Conservation (phyloP, 2,888 invertebrate genomes). For the Idaea aversata region DNA sequence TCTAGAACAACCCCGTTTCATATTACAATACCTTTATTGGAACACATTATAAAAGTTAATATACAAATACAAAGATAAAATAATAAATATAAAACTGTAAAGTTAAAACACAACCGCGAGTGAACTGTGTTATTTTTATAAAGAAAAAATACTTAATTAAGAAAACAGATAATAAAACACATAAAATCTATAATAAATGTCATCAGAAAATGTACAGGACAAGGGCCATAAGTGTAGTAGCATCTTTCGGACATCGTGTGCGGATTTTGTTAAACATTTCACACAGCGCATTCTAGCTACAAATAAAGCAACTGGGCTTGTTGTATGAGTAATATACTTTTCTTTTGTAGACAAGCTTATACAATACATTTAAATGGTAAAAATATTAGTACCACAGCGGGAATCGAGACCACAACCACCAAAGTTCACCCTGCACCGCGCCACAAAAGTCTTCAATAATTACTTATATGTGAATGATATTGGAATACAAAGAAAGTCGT, state of each 20-base stretch:
- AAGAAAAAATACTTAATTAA: conserved; percentile 29
- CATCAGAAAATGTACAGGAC: not conserved
- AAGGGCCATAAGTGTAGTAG: not conserved
- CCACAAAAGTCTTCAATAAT: too few relatives aligned
- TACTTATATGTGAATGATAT: too few relatives aligned
- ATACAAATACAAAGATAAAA: conserved; percentile 22
- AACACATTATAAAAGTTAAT: conserved; percentile 10
- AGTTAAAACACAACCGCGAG: conserved; percentile 69
- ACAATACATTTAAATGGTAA: not conserved
- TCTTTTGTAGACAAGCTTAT: not conserved
- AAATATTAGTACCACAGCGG: too few relatives aligned
- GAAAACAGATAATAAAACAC: conserved; percentile 30
- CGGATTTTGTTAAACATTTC: too few relatives aligned
- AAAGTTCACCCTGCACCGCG: too few relatives aligned
- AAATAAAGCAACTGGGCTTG: not conserved
- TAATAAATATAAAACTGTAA: conserved; percentile 14
- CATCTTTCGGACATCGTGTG: not conserved
- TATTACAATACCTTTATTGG: not conserved
- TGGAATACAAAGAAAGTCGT: too few relatives aligned
- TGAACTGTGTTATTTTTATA: conserved; percentile 52
- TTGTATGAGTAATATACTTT: not conserved
- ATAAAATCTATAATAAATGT: conserved; percentile 7
- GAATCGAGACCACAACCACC: too few relatives aligned
- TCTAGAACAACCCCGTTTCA: not conserved
- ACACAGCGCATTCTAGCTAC: not conserved